Base-by-base conservation (phyloP, 2,113 vertebrate genomes). In the Neomonachus schauinslandi region DNA sequence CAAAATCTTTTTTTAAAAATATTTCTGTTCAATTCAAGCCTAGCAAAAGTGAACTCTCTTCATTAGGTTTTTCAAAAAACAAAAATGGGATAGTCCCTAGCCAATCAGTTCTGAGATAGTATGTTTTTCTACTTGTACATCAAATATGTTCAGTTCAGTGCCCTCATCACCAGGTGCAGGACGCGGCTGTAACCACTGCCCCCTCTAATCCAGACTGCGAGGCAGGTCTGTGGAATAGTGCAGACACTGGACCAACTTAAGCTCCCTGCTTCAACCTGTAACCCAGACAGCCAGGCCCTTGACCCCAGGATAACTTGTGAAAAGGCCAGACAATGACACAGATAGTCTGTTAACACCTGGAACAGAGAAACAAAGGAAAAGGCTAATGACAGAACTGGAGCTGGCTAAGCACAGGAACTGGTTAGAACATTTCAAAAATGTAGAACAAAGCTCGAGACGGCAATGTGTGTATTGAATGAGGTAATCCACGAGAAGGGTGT, bases 21-120 rank as follows among this genome's bases (percentile, higher is more conserved):
- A 39, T 13, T 86, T 95, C 82, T 92, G 42, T 55, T 96, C 89
- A 92, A 61, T 95, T 55, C 33, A 83, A 59, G 71, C 19, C 87
- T 39, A 72, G 55, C 26, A 88, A 95, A 84, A 93, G 49, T 49
- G 22, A 91, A 79, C 5, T 57, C 51, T 93, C 51, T 72, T 88
- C 42, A 77, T 61, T 81, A 65, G 46, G 42, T 4, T n/a, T 79
- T 65, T 83, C 69, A 91, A 67, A 91, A 83, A 83, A 26, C 22
- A 61, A 71, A 82, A 91, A 86, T 46, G 53, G 53, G 10, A 74
- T 36, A 55, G 86, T 53, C 63, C 49, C 49, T 76, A 92, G 72
- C n/a, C 57, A 51, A 65, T 80, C 51, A n/a, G 77, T 84, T 77
- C 11, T 69, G 82, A 76, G n/a, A 94, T 5, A 65, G 39, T 10